These are phyloP conservation scores for Laticauda laticaudata DNA, from an alignment of 2,113 vertebrate genomes.

Conservation along the genomic window DNA sequence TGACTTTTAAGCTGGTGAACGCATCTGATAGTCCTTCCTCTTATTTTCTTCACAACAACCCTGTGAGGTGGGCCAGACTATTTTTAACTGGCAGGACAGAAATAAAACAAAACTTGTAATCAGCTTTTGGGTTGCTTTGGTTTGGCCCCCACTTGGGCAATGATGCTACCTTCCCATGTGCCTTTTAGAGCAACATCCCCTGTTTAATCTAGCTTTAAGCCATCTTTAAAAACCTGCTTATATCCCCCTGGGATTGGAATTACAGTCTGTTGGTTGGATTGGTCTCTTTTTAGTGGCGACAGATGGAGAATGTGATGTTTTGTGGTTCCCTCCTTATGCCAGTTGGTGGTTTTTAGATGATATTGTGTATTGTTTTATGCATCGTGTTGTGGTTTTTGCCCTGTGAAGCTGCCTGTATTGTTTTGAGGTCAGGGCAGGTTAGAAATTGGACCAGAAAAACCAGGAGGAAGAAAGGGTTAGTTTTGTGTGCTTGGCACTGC, in stretches of 20 bases:
- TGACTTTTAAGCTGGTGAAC: neutral
- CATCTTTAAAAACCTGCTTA: neutral
- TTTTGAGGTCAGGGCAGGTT: neutral
- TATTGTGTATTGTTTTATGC: neutral
- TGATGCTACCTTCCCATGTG: too few relatives aligned
- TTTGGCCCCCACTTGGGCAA: neutral
- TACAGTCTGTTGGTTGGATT: neutral
- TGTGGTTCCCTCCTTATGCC: neutral
- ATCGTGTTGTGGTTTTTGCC: neutral
- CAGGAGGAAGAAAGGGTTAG: neutral
- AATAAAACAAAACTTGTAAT: too few relatives aligned
- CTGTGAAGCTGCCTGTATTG: neutral
- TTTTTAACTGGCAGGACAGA: too few relatives aligned
- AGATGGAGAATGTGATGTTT: neutral
- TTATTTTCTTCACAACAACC: too few relatives aligned
- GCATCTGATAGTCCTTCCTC: neutral
- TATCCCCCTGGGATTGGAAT: neutral
- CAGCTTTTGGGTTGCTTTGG: too few relatives aligned
- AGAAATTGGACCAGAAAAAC: neutral
- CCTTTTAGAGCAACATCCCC: neutral
- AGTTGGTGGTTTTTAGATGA: neutral
- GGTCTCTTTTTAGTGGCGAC: neutral
- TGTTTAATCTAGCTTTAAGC: neutral
- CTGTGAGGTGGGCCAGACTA: too few relatives aligned
- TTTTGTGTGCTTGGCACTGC: neutral